A percentile compares a stretch with the other conserved stretches of the same genome.
These are phyloP conservation scores for Spea bombifrons DNA, from an alignment of 2,113 vertebrate genomes.

Conservation along the genomic window DNA sequence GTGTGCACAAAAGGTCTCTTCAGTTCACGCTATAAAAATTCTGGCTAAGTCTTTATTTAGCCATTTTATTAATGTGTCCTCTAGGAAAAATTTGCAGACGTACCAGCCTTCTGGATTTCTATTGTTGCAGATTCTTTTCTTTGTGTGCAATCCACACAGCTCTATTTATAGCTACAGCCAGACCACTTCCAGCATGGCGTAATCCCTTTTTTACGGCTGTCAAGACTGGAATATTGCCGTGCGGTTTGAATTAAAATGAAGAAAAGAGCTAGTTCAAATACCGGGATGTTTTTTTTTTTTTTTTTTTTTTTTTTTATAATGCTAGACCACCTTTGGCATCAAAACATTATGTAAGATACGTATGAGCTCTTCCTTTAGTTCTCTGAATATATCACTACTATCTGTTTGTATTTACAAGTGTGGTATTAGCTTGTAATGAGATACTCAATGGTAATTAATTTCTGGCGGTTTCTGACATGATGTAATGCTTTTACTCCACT, in stretches of 20 bases:
- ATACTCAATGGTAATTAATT: too few relatives aligned
- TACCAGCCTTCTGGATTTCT: conserved; percentile 66
- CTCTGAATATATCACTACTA: too few relatives aligned
- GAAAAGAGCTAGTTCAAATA: neutral
- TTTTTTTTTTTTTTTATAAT: too few relatives aligned
- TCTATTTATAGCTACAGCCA: conserved; percentile 60
- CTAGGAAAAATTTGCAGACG: conserved; percentile 66
- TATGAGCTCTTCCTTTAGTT: too few relatives aligned
- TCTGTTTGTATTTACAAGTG: too few relatives aligned
- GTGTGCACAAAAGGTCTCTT: conserved; percentile 64
- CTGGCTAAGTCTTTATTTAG: conserved; percentile 75
- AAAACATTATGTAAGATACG: too few relatives aligned
- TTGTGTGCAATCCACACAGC: conserved; percentile 58
- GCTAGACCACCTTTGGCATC: too few relatives aligned
- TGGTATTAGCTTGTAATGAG: too few relatives aligned
- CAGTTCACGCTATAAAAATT: conserved; percentile 71
- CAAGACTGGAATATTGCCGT: conserved; percentile 47
- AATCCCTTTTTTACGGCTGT: conserved; percentile 50
- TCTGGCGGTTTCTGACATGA: too few relatives aligned
- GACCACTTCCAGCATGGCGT: conserved; percentile 51
- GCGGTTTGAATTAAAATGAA: conserved; percentile 19
- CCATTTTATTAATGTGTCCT: conserved; percentile 67
- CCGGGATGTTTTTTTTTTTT: neutral
- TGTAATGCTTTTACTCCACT: too few relatives aligned
- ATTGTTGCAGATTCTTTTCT: conserved; percentile 66